phyloP scores from a whole-genome alignment of 2,113 vertebrate genomes.

The Saimiri boliviensis region DNA sequence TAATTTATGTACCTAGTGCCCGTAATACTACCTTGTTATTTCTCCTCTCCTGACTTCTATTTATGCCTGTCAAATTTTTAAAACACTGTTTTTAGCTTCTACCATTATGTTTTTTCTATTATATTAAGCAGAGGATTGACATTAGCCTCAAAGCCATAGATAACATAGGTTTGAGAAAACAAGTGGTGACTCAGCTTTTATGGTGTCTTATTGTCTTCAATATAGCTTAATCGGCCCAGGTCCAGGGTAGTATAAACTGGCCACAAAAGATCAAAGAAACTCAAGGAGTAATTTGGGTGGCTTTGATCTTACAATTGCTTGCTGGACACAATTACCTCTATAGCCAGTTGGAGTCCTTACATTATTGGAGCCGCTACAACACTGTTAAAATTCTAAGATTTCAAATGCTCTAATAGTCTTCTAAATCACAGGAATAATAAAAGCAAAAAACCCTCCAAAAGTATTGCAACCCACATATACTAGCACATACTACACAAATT shows the following conservation, averaged over 20 bases:
- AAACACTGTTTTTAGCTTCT: neutral
- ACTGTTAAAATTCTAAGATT: neutral
- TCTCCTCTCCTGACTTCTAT: neutral
- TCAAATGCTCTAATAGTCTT: neutral
- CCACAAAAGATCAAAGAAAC: constrained; percentile 34
- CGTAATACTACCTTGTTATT: neutral
- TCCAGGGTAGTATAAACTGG: neutral
- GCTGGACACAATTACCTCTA: neutral
- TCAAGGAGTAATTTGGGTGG: neutral
- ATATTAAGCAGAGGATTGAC: constrained; percentile 11
- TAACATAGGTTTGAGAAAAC: neutral
- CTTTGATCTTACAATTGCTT: constrained; percentile 24
- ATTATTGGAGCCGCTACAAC: neutral
- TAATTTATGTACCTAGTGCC: neutral
- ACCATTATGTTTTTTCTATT: neutral
- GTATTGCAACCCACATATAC: neutral
- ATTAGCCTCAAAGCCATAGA: neutral
- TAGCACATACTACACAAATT: neutral
- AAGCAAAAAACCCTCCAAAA: neutral
- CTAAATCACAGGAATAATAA: neutral
- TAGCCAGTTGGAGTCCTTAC: neutral
- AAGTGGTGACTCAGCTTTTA: constrained; percentile 43
- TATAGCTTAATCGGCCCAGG: neutral
- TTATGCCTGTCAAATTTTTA: neutral
- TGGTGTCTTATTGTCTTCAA: neutral